These are phyloP conservation scores for Aphelinus atriplicis DNA, from an alignment of 1,140 invertebrate species.

Conservation along the genomic window DNA sequence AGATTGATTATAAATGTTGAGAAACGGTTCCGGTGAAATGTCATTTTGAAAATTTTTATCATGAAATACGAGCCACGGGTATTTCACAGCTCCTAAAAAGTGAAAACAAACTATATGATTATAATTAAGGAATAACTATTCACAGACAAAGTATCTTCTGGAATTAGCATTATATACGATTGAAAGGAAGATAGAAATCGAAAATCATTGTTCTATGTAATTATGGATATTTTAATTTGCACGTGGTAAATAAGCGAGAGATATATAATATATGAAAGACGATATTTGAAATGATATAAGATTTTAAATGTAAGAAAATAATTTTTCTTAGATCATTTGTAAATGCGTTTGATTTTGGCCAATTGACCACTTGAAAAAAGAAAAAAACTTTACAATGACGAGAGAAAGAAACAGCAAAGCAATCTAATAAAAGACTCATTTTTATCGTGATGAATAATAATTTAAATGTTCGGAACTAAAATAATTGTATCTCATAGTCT, in stretches of 20 bases:
- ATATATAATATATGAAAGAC: conserved; percentile 61
- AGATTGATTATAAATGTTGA: conserved; percentile 8
- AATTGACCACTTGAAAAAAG: conserved; percentile 13
- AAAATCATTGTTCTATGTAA: conserved; percentile 47
- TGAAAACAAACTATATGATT: conserved; percentile 28
- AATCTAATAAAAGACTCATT: conserved; percentile 45
- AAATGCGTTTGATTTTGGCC: conserved; percentile 30
- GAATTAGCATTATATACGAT: conserved; percentile 10
- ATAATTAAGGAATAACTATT: conserved; percentile 32
- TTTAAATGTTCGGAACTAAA: conserved; percentile 43
- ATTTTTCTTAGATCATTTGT: conserved; percentile 52
- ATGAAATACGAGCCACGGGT: conserved; percentile 16
- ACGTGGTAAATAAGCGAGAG: conserved; percentile 49
- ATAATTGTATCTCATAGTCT: conserved; percentile 42
- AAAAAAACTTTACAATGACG: conserved; percentile 38
- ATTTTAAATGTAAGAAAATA: conserved; percentile 40
- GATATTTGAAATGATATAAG: conserved; percentile 50
- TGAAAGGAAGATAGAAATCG: conserved; percentile 20
- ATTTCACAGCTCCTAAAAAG: conserved; percentile 25
- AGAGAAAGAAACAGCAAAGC: conserved; percentile 42
- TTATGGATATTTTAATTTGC: conserved; percentile 57
- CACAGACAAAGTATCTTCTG: conserved; percentile 22
- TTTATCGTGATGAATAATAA: conserved; percentile 43
- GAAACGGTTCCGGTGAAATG: neutral
- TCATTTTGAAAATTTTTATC: conserved; percentile 25